Base-by-base conservation (phyloP, 2,797 vertebrate species). In the Poeciliopsis infans region DNA sequence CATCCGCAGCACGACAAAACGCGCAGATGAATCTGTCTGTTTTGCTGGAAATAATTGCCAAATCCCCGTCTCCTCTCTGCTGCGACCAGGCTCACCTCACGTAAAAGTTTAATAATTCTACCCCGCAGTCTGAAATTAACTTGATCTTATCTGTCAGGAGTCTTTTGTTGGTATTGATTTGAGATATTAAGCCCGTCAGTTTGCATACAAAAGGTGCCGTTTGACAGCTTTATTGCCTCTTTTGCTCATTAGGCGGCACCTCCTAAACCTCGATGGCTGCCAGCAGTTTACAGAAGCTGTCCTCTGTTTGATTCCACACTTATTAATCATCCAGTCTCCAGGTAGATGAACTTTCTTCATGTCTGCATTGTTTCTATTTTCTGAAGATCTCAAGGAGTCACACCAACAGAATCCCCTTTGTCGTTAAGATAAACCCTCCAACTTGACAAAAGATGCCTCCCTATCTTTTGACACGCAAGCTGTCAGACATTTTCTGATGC, bases 101-200 rank as follows among this genome's bases (percentile, higher is more conserved):
- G 83, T 93, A 95, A 93, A 94, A 93, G 93, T 95, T 18, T 94
- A 94, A 94, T 95, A 85, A 94, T 95, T 95, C 92, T 85, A 79
- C 83, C 80, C 87, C 41, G 87, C 90, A 89, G 85, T 66, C 90
- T 94, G 91, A 95, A 95, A 96, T 95, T 90, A 95, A 90, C 89
- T 91, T 86, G 93, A 95, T 96, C 85, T 90, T 95, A 94, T 96
- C 95, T 92, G 93, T 93, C 93, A 87, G 89, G 79, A 78, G 72
- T 91, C 88, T 88, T 94, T 94, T 94, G 93, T 93, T 82, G 59
- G 83, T 90, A 95, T 95, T 92, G 94, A 95, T 94, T 94, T 91
- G 93, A 94, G 92, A 94, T 95, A 94, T 94, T 93, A 94, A 81
- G 90, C 82, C 88, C 92, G 94, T 94, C 95, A 88, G 90, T 85